Conservation (phyloP, 2,888 invertebrate species). For the Prenolepis imparis region DNA sequence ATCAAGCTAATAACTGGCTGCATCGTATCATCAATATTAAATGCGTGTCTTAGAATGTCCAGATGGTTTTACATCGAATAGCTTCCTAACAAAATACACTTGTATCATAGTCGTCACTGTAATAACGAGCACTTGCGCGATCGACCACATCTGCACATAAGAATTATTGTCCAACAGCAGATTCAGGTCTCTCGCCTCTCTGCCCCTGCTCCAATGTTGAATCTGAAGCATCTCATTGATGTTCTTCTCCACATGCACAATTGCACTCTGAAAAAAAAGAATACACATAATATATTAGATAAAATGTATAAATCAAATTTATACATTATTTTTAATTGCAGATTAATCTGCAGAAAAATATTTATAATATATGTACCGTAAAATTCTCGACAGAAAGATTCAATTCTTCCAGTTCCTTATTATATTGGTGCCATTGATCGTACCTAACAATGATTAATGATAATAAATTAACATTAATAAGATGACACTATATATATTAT, state of each 20-base stretch:
- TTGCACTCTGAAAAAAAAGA: constrained; percentile 88
- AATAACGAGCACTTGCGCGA: constrained; percentile 94
- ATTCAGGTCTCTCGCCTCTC: constrained; percentile 94
- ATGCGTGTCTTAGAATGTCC: constrained; percentile 85
- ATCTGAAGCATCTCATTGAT: constrained; percentile 95
- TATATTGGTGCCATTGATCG: constrained; percentile 97
- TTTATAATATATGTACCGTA: constrained; percentile 89
- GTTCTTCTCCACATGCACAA: constrained; percentile 93
- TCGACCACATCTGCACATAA: constrained; percentile 96
- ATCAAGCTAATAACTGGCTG: not conserved
- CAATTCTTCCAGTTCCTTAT: constrained; percentile 95
- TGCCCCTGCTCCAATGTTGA: constrained; percentile 93
- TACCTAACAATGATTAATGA: constrained; percentile 87
- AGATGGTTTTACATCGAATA: constrained; percentile 92
- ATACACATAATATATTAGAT: not conserved
- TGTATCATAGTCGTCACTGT: constrained; percentile 92
- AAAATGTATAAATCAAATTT: not conserved
- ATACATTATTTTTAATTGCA: not conserved
- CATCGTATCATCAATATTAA: constrained; percentile 69
- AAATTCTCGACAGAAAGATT: constrained; percentile 96
- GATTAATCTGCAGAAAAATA: not conserved
- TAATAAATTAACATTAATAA: constrained; percentile 5
- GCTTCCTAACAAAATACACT: constrained; percentile 95
- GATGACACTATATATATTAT: not conserved
- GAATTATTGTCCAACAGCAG: constrained; percentile 93